phyloP scores from a whole-genome alignment of 1,140 invertebrate genomes.

The Penaeus japonicus region DNA sequence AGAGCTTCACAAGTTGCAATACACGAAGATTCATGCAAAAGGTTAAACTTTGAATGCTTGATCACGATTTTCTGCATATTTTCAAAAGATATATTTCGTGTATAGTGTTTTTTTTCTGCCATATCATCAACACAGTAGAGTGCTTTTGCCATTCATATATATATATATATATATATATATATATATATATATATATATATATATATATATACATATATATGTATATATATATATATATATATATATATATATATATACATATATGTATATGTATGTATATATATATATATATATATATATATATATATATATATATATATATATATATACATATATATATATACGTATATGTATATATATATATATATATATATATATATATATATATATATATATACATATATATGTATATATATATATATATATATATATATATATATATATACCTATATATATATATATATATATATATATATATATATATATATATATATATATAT shows the following conservation, averaged over 20 bases:
- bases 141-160: not conserved
- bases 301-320: not conserved
- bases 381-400: not conserved
- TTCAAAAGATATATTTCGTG: not conserved
- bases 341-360: not conserved
- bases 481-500: slow-evolving; percentile 13
- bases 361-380: not conserved
- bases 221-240: not conserved
- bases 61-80: not conserved
- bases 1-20: too few relatives aligned
- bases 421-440: not conserved
- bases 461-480: not conserved
- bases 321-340: not conserved
- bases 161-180: not conserved
- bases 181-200: not conserved
- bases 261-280: not conserved
- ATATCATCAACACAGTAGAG: too few relatives aligned
- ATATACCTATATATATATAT: not conserved
- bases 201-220: not conserved
- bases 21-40: too few relatives aligned
- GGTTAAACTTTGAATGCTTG: too few relatives aligned
- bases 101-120: too few relatives aligned
- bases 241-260: not conserved
- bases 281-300: not conserved
- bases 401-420: not conserved